Evolutionary conservation across 1,140 invertebrate species (phyloP).

Genomic region (Calosoma granatense): DNA sequence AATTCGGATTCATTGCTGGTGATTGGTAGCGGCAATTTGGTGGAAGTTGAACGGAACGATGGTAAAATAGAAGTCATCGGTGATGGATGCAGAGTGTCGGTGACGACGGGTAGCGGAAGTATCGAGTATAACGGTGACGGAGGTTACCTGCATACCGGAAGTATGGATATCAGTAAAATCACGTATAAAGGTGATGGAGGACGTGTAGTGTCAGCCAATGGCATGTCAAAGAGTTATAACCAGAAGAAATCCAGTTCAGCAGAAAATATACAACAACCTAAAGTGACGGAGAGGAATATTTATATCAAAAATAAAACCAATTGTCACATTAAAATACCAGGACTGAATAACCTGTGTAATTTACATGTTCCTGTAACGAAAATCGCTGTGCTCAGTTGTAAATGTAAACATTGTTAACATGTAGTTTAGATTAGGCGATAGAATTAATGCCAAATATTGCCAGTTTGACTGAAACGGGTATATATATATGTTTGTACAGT

Average conservation of each 20-base stretch:
- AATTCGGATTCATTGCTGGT: conserved; percentile 8
- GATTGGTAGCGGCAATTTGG: conserved; percentile 18
- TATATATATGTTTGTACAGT: too few relatives aligned
- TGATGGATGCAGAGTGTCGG: conserved; percentile 18
- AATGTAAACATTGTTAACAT: not conserved
- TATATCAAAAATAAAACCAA: too few relatives aligned
- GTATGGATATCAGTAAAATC: not conserved
- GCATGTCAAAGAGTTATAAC: not conserved
- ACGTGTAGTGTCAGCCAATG: not conserved
- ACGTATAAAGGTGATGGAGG: not conserved
- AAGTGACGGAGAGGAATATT: too few relatives aligned
- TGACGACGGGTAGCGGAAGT: conserved; percentile 15
- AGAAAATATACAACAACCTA: not conserved
- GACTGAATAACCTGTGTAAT: not conserved
- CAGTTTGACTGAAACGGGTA: not conserved
- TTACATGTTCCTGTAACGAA: not conserved
- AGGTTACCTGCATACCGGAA: conserved; percentile 1
- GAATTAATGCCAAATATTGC: not conserved
- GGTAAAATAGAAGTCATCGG: conserved; percentile 19
- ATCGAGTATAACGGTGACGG: conserved; percentile 18
- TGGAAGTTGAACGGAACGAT: conserved; percentile 17
- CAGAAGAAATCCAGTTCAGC: not conserved
- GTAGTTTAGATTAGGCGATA: not conserved
- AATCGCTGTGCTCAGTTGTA: not conserved
- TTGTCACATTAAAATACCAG: not conserved